Percentiles rank a stretch among this genome's conserved stretches.
Conservation (phyloP, 2,888 invertebrate genomes). For the Ectemnius cavifrons region DNA sequence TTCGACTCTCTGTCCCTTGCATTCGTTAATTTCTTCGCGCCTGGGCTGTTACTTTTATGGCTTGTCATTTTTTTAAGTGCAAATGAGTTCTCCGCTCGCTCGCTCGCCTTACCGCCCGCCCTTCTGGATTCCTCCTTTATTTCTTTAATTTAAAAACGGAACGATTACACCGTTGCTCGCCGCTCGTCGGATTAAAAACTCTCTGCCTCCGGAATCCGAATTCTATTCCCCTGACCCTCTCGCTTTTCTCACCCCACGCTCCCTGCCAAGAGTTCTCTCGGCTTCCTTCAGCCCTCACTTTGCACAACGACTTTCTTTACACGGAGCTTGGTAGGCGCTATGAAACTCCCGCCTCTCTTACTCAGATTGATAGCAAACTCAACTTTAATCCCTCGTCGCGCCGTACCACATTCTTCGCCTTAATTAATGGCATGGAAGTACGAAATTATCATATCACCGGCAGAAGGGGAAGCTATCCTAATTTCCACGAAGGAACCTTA, state of each 20-base stretch:
- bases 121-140: slow-evolving; percentile 64
- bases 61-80: slow-evolving; percentile 77
- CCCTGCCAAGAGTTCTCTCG: slow-evolving; percentile 28
- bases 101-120: slow-evolving; percentile 26
- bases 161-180: slow-evolving; percentile 67
- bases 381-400: slow-evolving; percentile 22
- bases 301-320: slow-evolving; percentile 43
- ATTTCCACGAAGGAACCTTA: neutral
- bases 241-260: slow-evolving; percentile 28
- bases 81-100: slow-evolving; percentile 71
- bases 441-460: slow-evolving; percentile 11
- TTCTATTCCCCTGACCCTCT: slow-evolving; percentile 34
- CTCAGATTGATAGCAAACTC: slow-evolving; percentile 49
- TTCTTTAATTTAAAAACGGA: slow-evolving; percentile 72
- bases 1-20: slow-evolving; percentile 20
- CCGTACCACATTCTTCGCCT: neutral
- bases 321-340: slow-evolving; percentile 33
- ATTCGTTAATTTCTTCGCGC: slow-evolving; percentile 59
- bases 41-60: slow-evolving; percentile 74
- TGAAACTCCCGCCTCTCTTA: slow-evolving; percentile 22
- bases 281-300: slow-evolving; percentile 48
- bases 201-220: slow-evolving; percentile 48
- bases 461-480: slow-evolving; percentile 10
- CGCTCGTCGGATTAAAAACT: slow-evolving; percentile 68
- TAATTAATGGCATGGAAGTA: slow-evolving; percentile 1